These are phyloP conservation scores for Scotopteryx bipunctaria DNA, from an alignment of 2,888 invertebrate genomes.

Conservation along the genomic window DNA sequence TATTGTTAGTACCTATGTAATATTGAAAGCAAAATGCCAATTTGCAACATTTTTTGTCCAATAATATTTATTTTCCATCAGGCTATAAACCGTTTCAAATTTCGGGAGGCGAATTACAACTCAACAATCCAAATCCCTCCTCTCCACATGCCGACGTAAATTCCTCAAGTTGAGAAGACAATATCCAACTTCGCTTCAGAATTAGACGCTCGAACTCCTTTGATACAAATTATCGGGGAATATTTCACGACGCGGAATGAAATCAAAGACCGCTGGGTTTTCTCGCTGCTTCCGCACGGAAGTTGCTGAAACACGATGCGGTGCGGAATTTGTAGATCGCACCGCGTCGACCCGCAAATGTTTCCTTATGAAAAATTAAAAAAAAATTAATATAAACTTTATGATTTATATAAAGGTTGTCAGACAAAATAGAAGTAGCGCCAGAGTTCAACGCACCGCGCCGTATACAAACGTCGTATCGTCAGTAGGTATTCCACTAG, in stretches of 20 bases:
- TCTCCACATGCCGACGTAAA: constrained; percentile 11
- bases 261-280: constrained; percentile 57
- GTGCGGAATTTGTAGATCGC: not conserved
- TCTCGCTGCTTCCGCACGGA: constrained; percentile 36
- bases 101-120: too few species aligned
- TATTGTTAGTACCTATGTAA: too few species aligned
- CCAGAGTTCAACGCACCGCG: not conserved
- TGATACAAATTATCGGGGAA: constrained; percentile 53
- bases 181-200: constrained; percentile 27
- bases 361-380: too few species aligned
- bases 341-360: too few species aligned
- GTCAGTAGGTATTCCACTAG: constrained; percentile 29
- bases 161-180: constrained; percentile 23
- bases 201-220: constrained; percentile 41
- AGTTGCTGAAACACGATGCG: constrained; percentile 28
- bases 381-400: not conserved
- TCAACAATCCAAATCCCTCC: not conserved
- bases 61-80: too few species aligned
- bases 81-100: too few species aligned
- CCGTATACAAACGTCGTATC: constrained; percentile 22
- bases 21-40: too few species aligned
- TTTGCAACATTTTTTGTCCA: too few species aligned
- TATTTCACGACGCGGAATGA: constrained; percentile 53
- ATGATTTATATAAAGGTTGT: too few species aligned
- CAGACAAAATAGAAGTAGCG: too few species aligned